Conservation (phyloP, 2,888 invertebrate species). For the Orchesella flavescens region DNA sequence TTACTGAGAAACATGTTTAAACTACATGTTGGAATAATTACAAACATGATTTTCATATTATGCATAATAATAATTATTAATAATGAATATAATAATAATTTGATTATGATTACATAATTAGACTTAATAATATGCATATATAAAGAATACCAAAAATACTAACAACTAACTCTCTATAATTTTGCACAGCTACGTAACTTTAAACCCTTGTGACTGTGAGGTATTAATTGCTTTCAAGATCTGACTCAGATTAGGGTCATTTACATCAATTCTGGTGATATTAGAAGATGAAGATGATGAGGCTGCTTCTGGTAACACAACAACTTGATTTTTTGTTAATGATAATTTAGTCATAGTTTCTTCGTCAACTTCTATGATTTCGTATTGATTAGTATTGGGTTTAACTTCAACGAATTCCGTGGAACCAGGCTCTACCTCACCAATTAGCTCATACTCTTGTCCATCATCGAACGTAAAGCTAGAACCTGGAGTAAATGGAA, state of each 20-base stretch:
- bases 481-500: conserved; percentile 34
- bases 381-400: conserved; percentile 37
- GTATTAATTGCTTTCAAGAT: conserved; percentile 68
- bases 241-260: conserved; percentile 69
- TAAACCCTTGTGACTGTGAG: conserved; percentile 40
- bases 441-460: conserved; percentile 71
- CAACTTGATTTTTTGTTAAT: conserved; percentile 52
- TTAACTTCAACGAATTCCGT: conserved; percentile 43
- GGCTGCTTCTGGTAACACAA: conserved; percentile 36
- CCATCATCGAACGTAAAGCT: conserved; percentile 69
- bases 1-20: too few species aligned
- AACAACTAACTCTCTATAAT: not conserved
- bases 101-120: too few species aligned
- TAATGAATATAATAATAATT: too few species aligned
- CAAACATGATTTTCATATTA: too few species aligned
- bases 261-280: conserved; percentile 63
- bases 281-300: conserved; percentile 38
- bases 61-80: too few species aligned
- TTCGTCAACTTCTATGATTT: conserved; percentile 72
- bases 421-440: conserved; percentile 65
- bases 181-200: conserved; percentile 21
- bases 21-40: too few species aligned
- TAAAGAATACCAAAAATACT: not conserved
- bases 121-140: too few species aligned
- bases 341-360: conserved; percentile 68